These are phyloP conservation scores for Protobothrops flavoviridis DNA, from an alignment of 2,113 vertebrate species.

Conservation along the genomic window DNA sequence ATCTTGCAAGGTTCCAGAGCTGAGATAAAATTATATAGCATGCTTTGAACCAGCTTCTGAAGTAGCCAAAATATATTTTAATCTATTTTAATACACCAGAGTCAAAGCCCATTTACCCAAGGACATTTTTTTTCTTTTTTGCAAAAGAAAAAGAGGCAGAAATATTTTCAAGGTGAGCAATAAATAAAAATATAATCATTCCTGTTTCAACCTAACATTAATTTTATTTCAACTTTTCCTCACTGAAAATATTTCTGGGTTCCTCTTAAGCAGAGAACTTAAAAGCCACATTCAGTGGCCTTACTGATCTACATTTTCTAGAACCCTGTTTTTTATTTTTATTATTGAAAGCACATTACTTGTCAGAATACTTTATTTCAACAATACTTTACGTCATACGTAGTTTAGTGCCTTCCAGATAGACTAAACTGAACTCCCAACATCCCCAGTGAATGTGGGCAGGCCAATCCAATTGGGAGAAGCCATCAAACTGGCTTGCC, in stretches of 20 bases:
- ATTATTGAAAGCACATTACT: background rate
- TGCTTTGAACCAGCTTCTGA: background rate
- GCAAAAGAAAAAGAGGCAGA: background rate
- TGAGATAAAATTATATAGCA: background rate
- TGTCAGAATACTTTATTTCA: background rate
- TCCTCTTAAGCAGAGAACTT: background rate
- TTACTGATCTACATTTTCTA: background rate
- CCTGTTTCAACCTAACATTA: background rate
- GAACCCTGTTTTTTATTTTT: background rate
- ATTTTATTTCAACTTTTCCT: background rate
- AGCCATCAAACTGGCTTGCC: background rate
- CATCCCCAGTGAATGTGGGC: background rate
- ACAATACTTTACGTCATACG: background rate
- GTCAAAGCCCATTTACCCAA: background rate
- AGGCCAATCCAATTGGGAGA: background rate
- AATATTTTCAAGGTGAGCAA: background rate
- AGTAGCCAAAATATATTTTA: background rate
- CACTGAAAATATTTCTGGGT: background rate
- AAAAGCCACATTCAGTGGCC: background rate
- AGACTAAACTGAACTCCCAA: background rate
- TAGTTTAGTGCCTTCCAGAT: background rate
- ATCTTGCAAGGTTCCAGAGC: background rate
- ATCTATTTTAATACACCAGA: background rate
- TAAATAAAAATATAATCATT: background rate
- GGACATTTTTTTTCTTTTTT: background rate